Evolutionary conservation across 1,140 invertebrate genomes (phyloP).

Genomic region (Olivierus martensii): DNA sequence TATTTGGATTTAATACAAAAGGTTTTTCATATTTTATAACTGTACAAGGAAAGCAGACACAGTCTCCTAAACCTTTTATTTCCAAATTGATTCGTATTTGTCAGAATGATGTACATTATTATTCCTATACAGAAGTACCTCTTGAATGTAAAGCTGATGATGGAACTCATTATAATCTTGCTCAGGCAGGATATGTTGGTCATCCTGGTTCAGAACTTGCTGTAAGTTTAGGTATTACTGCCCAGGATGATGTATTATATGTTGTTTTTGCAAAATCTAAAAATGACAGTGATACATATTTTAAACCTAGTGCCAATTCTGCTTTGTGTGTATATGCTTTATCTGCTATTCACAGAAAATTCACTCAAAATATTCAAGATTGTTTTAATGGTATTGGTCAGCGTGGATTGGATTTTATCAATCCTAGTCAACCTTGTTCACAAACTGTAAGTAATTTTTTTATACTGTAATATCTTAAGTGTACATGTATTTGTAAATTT

Average conservation of each 20-base stretch:
- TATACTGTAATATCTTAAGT: no score
- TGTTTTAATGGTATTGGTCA: conserved; percentile 84
- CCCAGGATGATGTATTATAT: conserved; percentile 86
- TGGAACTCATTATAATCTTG: conserved; percentile 68
- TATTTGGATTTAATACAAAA: conserved; percentile 89
- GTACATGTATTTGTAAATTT: no score
- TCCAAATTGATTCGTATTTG: conserved; percentile 91
- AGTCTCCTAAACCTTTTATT: conserved; percentile 49
- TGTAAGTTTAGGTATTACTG: conserved; percentile 67
- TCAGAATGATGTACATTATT: conserved; percentile 88
- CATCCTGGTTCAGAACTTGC: conserved; percentile 83
- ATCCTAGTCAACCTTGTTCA: conserved; percentile 69
- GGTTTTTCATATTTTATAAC: conserved; percentile 95
- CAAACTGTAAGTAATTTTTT: conserved; percentile 63
- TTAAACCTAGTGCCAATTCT: conserved; percentile 46
- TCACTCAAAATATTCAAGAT: conserved; percentile 93
- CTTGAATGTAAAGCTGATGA: conserved; percentile 71
- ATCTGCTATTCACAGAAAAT: conserved; percentile 79
- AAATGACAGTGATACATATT: conserved; percentile 21
- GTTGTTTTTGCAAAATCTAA: conserved; percentile 77
- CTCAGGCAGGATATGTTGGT: conserved; percentile 84
- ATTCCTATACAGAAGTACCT: conserved; percentile 95
- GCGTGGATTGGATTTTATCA: conserved; percentile 77
- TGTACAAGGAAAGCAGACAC: conserved; percentile 44
- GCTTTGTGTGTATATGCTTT: conserved; percentile 92